Evolutionary conservation across 2,797 vertebrate species (phyloP).

Genomic region (Lepidocolaptes lacrymiger): DNA sequence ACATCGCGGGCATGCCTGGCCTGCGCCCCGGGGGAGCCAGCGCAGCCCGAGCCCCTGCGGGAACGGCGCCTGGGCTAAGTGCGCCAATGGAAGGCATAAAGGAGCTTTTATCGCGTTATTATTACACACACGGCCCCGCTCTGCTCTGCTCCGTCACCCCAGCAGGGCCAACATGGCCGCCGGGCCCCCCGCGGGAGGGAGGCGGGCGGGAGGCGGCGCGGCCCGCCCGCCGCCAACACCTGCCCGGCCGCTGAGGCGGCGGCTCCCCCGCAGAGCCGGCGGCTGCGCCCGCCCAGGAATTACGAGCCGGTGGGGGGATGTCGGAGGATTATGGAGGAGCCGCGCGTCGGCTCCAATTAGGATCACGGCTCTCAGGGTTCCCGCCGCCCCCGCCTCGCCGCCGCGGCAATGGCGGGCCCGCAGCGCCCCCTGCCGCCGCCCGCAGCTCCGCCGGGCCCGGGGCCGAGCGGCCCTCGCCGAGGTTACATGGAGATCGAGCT

Average conservation of each 20-base stretch:
- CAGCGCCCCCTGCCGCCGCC: slow-evolving; percentile 76
- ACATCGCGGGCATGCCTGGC: too few species aligned
- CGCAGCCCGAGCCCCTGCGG: neutral
- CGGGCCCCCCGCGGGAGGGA: neutral
- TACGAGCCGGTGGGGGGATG: slow-evolving; percentile 81
- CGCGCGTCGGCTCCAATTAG: slow-evolving; percentile 81
- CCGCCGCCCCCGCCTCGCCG: slow-evolving; percentile 36
- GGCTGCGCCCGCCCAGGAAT: slow-evolving; percentile 80
- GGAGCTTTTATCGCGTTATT: neutral
- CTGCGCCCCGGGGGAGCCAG: neutral
- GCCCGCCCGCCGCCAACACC: slow-evolving; percentile 2
- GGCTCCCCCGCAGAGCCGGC: slow-evolving; percentile 45
- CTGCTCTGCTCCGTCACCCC: neutral
- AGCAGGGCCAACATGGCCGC: slow-evolving; percentile 20
- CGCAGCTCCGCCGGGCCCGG: neutral
- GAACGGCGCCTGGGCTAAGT: neutral
- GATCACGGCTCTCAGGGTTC: slow-evolving; percentile 78
- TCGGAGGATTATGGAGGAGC: slow-evolving; percentile 80
- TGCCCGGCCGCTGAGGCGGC: neutral
- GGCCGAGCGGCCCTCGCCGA: too few species aligned
- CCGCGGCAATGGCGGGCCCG: slow-evolving; percentile 71
- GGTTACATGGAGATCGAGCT: neutral
- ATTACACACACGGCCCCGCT: neutral
- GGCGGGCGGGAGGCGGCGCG: neutral
- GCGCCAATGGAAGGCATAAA: neutral